A percentile compares a stretch with the other conserved stretches of the same genome.
phyloP scores from a whole-genome alignment of 2,888 invertebrate species.

The Clusia tigrina region DNA sequence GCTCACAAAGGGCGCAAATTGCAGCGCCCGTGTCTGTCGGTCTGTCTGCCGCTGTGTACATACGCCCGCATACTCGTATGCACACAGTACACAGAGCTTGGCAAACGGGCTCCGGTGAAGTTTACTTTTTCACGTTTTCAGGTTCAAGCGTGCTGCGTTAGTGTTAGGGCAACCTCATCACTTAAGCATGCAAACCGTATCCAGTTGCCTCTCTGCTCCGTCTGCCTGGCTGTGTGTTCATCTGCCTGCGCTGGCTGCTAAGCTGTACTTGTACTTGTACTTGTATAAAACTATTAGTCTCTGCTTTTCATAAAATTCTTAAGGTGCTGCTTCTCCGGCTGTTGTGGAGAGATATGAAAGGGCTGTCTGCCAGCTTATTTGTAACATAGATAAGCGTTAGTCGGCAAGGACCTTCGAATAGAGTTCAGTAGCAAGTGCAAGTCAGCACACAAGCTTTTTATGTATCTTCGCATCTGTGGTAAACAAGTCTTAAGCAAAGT shows the following conservation, averaged over 20 bases:
- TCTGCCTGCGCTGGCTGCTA: not conserved
- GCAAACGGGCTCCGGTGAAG: no score
- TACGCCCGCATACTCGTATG: constrained; percentile 36
- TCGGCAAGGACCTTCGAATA: not conserved
- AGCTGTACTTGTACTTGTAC: not conserved
- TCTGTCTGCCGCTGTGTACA: constrained; percentile 14
- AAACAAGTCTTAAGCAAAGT: no score
- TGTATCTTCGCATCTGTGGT: no score
- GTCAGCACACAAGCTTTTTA: no score
- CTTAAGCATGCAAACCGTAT: not conserved
- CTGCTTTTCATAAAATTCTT: not conserved
- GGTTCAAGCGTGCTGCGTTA: not conserved
- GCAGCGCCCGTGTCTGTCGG: not conserved
- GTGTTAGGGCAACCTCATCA: not conserved
- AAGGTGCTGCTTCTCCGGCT: not conserved
- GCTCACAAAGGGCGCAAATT: constrained; percentile 7
- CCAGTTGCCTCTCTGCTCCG: not conserved
- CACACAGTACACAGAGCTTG: no score
- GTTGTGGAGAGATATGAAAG: not conserved
- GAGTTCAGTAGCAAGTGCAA: constrained; percentile 1
- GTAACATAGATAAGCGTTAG: not conserved
- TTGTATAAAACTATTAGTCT: not conserved
- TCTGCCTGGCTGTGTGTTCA: constrained; percentile 2
- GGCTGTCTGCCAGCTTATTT: constrained; percentile 5
- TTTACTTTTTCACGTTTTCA: not conserved